Conservation (phyloP, 1,140 invertebrate species). For the Drosophila setifemur region DNA sequence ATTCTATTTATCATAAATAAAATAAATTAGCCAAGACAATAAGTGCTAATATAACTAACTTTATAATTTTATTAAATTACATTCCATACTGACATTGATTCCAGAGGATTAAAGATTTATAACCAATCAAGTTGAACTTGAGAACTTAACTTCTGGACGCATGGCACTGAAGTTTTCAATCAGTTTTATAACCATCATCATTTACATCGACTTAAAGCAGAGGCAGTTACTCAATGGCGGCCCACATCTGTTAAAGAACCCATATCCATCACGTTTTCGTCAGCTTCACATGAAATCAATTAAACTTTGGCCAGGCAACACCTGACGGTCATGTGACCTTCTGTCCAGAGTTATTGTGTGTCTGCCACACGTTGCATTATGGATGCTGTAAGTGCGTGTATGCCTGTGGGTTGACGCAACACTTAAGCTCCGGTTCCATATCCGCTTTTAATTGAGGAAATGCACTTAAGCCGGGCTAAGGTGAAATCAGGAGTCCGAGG, state of each 20-base stretch:
- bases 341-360: constrained; percentile 2
- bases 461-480: constrained; percentile 55
- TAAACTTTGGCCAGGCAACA: constrained; percentile 21
- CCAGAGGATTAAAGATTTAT: too few species aligned
- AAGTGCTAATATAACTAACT: too few species aligned
- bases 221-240: neutral
- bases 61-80: too few species aligned
- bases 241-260: neutral
- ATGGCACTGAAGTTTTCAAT: too few species aligned
- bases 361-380: constrained; percentile 37
- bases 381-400: neutral
- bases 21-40: too few species aligned
- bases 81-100: too few species aligned
- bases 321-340: neutral
- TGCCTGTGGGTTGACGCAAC: neutral
- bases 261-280: constrained; percentile 22
- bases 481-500: constrained; percentile 15
- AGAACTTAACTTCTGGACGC: too few species aligned
- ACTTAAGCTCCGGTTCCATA: constrained; percentile 35
- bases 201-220: too few species aligned
- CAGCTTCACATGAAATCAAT: constrained; percentile 36
- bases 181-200: too few species aligned
- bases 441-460: constrained; percentile 77
- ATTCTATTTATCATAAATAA: too few species aligned
- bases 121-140: too few species aligned